Conservation (phyloP, 2,888 invertebrate genomes). For the Conistra vaccinii region DNA sequence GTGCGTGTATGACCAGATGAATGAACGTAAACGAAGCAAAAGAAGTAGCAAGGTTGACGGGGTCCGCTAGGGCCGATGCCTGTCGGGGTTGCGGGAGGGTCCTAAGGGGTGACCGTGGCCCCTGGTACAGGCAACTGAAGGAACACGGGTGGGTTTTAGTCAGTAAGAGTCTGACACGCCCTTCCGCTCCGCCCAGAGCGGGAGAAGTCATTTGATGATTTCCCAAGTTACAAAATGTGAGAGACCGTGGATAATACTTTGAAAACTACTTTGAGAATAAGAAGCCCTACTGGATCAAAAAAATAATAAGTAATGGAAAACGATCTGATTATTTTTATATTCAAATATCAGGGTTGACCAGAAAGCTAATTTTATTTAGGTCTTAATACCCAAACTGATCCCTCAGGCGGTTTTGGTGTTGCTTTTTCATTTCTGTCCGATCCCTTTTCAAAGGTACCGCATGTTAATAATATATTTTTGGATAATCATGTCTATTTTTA, state of each 20-base stretch:
- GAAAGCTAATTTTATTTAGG: constrained; percentile 15
- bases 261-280: no score
- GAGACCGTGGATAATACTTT: no score
- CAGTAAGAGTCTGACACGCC: no score
- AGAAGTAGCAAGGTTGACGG: no score
- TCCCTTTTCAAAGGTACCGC: background rate
- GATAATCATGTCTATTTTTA: background rate
- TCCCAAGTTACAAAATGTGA: no score
- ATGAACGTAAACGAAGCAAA: background rate
- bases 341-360: constrained; percentile 1
- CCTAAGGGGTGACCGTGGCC: no score
- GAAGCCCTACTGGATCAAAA: background rate
- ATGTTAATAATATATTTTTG: background rate
- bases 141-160: no score
- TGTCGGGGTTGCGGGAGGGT: no score
- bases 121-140: no score
- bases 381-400: constrained; percentile 14
- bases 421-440: background rate
- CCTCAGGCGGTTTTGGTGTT: constrained; percentile 5
- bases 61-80: no score
- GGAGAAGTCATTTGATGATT: no score
- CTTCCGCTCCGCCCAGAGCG: no score
- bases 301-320: background rate
- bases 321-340: background rate
- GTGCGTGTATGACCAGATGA: background rate